Evolutionary conservation across 1,140 invertebrate species (phyloP), one percentile per base, ranked within the genome.

Genomic region (Thaumetopoea pityocampa): DNA sequence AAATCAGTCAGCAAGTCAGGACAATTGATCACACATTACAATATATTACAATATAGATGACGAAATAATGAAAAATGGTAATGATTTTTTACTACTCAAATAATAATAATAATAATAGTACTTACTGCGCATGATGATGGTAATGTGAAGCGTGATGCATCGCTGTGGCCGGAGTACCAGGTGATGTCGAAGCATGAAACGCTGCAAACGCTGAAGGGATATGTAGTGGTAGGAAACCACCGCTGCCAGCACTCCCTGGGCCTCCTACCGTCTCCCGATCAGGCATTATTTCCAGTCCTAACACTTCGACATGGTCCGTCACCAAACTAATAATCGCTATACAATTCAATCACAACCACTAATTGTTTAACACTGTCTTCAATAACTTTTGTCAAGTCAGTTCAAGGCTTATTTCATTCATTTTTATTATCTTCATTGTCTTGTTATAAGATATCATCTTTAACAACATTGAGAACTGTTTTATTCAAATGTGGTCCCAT

Each of bases 151-250:
- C 76, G 67, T 82, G 77, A 50, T 84, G 80, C 73, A 80, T 80
- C 2, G 74, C 71, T 36, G 71, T 51, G 1, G 73, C 46, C 4
- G 69, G 66, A n/a, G 73, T 64, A 5, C 73, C 69, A 15, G 80
- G 73, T 4, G 74, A 71, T 16, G 82, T 78, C 14, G 90, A 86
- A 43, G 85, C 86, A 62, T 85, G 87, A 50, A 88, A 86, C 22
- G 85, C 87, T 51, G 86, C 88, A 68, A 89, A 90, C 50, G 87
- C 89, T 54, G 88, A 89, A n/a, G 88, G 88, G 63, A 89, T 89
- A 67, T 89, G 88, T 59, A 89, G 78, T 46, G 89, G 88, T 59
- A 84, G 65, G 55, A 84, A 84, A 55, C 71, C 73, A 42, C 67
- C 76, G 58, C 76, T 77, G 33, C 80, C 77, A 28, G 79, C 60